Base-by-base conservation (phyloP, 2,888 invertebrate species). In the Hypselothyrea guttata region DNA sequence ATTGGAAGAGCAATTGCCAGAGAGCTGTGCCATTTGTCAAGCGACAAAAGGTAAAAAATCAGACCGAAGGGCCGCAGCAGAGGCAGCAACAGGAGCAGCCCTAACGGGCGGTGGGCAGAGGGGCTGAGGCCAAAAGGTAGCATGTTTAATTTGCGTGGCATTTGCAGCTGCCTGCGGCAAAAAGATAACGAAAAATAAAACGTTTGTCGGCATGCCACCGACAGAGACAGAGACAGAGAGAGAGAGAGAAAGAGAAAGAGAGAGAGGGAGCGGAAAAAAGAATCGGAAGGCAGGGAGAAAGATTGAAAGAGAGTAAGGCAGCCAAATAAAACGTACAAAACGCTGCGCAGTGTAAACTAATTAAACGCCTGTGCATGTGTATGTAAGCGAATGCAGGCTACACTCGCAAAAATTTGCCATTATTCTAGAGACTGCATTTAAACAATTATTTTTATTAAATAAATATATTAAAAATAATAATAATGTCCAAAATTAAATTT, bases 101-200 rank as follows among this genome's bases (percentile, higher is more conserved):
- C 18, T 52, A 2, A 38, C 3, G 27, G 55, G 67, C 63, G 11
- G 35, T 44, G n/a, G 33, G 18, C 1, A 33, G 34, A 7, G 28
- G 30, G 31, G 22, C n/a, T n/a, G 15, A 33, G 18, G 12, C 35
- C 33, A 73, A 78, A 87, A 84, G 79, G 78, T 75, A 85, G 86
- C 77, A 78, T 83, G 86, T 86, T 87, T 86, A 87, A 88, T 88
- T 88, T 87, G 84, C 86, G 86, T 87, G 82, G 84, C 83, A 86
- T 87, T 86, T 86, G 84, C 87, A 87, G 86, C 84, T 84, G 87
- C 87, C 87, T 87, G 87, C 77, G 86, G 87, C 86, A 87, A 86
- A 87, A 86, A 88, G 88, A 87, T 87, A 87, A 87, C 88, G 86
- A 87, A 87, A 84, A 87, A 84, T 83, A 79, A 86, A 86, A 78